phyloP scores from a whole-genome alignment of 2,888 invertebrate species.

The Eristalinus aeneus region DNA sequence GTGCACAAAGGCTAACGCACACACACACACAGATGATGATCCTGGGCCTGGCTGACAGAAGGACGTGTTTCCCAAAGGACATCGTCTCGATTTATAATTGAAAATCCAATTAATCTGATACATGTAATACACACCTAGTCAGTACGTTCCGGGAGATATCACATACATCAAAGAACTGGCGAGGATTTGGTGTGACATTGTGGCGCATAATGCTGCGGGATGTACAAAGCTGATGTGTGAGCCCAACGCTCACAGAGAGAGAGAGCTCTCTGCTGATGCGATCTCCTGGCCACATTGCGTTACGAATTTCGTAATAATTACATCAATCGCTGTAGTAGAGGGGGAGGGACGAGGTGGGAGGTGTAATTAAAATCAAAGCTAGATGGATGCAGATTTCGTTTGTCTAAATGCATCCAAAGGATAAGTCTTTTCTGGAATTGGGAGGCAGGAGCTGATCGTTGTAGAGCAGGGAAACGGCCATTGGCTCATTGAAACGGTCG shows the following conservation, averaged over 20 bases:
- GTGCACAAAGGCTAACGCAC: slow-evolving; percentile 46
- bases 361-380: no score
- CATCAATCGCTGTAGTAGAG: not conserved
- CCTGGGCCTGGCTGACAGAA: slow-evolving; percentile 41
- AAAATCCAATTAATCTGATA: slow-evolving; percentile 71
- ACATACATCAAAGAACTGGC: not conserved
- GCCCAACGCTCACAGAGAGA: not conserved
- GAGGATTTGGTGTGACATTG: not conserved
- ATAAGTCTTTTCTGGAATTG: no score
- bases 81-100: slow-evolving; percentile 64
- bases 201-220: not conserved
- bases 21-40: no score
- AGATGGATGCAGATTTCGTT: no score
- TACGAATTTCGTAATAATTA: not conserved
- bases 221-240: not conserved
- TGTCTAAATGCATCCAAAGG: no score
- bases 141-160: not conserved
- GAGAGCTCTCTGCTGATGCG: not conserved
- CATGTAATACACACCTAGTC: slow-evolving; percentile 61
- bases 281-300: not conserved
- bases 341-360: no score
- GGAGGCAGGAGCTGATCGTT: no score
- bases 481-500: no score
- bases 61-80: slow-evolving; percentile 60
- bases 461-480: no score